Base-by-base conservation (phyloP, 2,113 vertebrate genomes). In the Andinoacara biseriatus region DNA sequence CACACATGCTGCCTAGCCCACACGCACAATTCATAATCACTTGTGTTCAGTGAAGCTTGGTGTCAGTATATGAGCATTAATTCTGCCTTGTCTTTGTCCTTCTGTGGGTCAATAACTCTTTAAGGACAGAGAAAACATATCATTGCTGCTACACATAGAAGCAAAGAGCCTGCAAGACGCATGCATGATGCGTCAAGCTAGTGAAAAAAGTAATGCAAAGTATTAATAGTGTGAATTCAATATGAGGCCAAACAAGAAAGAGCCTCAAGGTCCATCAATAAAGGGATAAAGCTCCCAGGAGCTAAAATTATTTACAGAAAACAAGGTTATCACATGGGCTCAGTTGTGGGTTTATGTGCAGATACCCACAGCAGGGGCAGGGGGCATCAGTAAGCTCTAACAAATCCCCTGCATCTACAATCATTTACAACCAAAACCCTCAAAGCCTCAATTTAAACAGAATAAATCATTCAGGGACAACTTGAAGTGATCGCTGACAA, bases 181-280 rank as follows among this genome's bases (percentile, higher is more conserved):
- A 20, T 15, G 24, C 57, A 24, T 56, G 31, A 86, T 33, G 57
- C 3, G 18, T 17, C 26, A n/a, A 14, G 58, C 78, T 74, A 58
- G 35, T 63, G 43, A 52, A 65, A 14, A 62, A 80, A 33, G 59
- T 76, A 33, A 26, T 31, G n/a, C 31, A 58, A 58, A 74, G 52
- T 52, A 81, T 85, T 83, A 78, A 62, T 3, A 29, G 10, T 26
- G 59, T 31, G 46, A 35, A 60, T 86, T 77, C 67, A 76, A 49
- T 69, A 63, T 78, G 35, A 67, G 7, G 26, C 67, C 58, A 65
- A 77, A 90, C 62, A 74, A 63, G 58, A 81, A 78, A 74, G 10
- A 78, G 43, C 69, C 80, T 74, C 69, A 24, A 83, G 81, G 81
- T 79, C 60, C 40, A 74, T 85, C 85, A 86, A 87, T 89, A 84